Evolutionary conservation across 2,888 invertebrate genomes (phyloP).

Genomic region (Mamestra brassicae): DNA sequence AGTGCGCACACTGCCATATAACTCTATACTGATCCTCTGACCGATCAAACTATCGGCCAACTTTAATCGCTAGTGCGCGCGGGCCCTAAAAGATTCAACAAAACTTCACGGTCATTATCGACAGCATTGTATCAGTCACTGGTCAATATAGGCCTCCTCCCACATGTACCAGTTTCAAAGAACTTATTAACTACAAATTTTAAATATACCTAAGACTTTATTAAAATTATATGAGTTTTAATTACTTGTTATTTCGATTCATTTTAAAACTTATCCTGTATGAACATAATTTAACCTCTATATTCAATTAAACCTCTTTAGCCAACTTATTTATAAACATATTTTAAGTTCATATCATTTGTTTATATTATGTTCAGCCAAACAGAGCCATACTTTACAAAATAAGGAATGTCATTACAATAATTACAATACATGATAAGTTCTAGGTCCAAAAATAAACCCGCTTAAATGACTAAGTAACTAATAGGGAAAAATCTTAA

Average conservation of each 20-base stretch:
- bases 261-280: neutral
- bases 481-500: conserved; percentile 27
- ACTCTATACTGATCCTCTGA: too few species aligned
- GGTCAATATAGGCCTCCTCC: too few species aligned
- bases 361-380: neutral
- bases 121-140: neutral
- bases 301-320: neutral
- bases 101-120: neutral
- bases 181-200: neutral
- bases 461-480: neutral
- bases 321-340: neutral
- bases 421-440: neutral
- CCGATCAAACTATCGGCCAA: too few species aligned
- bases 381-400: conserved; percentile 11
- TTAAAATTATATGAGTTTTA: neutral
- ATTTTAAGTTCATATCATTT: neutral
- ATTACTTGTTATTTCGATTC: neutral
- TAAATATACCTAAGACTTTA: neutral
- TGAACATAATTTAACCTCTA: neutral
- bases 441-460: conserved; percentile 37
- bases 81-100: neutral
- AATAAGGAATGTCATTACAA: conserved; percentile 40
- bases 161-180: neutral
- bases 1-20: too few species aligned
- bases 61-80: too few species aligned